Conservation (phyloP, 2,888 invertebrate species). For the Morpho helenor region DNA sequence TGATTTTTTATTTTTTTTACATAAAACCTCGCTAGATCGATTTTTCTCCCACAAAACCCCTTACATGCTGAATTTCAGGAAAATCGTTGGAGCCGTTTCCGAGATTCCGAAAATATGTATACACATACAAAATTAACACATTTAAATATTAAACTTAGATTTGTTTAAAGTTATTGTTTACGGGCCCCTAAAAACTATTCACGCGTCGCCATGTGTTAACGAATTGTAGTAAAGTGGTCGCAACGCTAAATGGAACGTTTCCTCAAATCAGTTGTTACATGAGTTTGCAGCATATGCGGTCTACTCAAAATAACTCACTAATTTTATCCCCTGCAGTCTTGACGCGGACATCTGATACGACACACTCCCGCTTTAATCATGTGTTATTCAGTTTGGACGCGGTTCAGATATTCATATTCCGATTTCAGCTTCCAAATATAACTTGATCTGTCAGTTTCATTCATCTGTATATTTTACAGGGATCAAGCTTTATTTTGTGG, state of each 20-base stretch:
- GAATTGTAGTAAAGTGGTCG: slow-evolving; percentile 35
- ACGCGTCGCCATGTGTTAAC: slow-evolving; percentile 29
- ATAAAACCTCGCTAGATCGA: no score
- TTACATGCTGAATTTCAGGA: no score
- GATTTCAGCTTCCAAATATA: no score
- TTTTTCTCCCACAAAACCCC: no score
- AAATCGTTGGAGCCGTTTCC: no score
- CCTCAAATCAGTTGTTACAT: slow-evolving; percentile 56
- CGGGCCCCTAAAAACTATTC: background rate
- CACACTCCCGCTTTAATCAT: slow-evolving; percentile 33
- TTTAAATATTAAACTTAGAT: background rate
- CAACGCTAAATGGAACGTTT: slow-evolving; percentile 52
- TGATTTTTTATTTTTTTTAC: no score
- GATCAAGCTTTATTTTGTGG: no score
- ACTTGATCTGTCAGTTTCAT: no score
- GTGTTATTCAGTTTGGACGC: slow-evolving; percentile 16
- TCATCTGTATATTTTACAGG: no score
- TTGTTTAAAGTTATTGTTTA: background rate
- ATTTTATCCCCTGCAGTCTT: slow-evolving; percentile 48
- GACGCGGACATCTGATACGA: slow-evolving; percentile 32
- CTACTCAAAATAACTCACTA: slow-evolving; percentile 52
- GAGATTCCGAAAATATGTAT: no score
- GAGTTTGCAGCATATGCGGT: slow-evolving; percentile 44
- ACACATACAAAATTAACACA: no score
- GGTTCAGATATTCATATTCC: slow-evolving; percentile 8